These are phyloP conservation scores for Melanotaenia trifasciata DNA, from an alignment of 2,797 vertebrate genomes.

Conservation along the genomic window DNA sequence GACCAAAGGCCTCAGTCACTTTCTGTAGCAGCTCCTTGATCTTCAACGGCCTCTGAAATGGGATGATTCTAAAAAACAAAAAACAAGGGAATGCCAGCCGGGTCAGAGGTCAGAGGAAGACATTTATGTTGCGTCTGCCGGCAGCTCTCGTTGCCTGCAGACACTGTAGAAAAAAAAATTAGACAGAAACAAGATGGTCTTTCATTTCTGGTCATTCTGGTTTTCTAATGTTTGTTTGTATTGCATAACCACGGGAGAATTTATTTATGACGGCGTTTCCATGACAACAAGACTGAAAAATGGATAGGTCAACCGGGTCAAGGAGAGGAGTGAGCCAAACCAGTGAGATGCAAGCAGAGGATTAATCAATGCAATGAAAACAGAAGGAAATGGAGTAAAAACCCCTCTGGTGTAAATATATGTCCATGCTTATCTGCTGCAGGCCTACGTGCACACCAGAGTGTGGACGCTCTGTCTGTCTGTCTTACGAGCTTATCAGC, in stretches of 20 bases:
- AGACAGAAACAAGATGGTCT: not conserved
- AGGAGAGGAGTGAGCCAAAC: slow-evolving; percentile 44
- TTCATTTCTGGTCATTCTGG: not conserved
- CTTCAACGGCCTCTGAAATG: slow-evolving; percentile 89
- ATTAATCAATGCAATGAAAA: slow-evolving; percentile 60
- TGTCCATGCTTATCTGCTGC: slow-evolving; percentile 40
- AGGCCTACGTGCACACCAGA: slow-evolving; percentile 38
- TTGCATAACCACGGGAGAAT: not conserved
- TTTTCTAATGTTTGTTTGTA: slow-evolving; percentile 8
- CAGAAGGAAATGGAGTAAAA: slow-evolving; percentile 3
- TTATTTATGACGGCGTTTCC: slow-evolving; percentile 22
- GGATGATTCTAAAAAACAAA: slow-evolving; percentile 86
- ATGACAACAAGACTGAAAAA: slow-evolving; percentile 50
- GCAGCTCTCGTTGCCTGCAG: slow-evolving; percentile 2
- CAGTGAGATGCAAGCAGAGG: slow-evolving; percentile 28
- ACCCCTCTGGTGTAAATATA: slow-evolving; percentile 11
- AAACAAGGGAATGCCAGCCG: not conserved
- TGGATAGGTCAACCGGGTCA: slow-evolving; percentile 50
- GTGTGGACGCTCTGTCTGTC: slow-evolving; percentile 16
- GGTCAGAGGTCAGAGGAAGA: slow-evolving; percentile 50
- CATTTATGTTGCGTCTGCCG: slow-evolving; percentile 26
- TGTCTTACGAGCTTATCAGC: slow-evolving; percentile 41
- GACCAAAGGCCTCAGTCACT: slow-evolving; percentile 92
- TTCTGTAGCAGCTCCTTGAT: slow-evolving; percentile 93
- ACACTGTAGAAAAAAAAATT: not conserved